Conservation (phyloP, 2,888 invertebrate species). For the Chironomus riparius region DNA sequence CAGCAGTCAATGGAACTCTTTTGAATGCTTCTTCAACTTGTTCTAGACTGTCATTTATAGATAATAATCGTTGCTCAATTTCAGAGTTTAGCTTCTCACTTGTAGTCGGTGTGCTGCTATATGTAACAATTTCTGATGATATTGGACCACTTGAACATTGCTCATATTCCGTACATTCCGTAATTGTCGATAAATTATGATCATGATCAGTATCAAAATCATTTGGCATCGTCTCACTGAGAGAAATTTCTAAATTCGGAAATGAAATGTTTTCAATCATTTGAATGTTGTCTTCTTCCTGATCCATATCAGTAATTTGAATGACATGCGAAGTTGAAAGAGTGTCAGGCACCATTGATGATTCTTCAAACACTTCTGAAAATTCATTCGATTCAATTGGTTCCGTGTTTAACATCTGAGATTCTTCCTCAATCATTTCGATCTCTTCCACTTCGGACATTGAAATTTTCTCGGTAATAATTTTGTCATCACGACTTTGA, state of each 20-base stretch:
- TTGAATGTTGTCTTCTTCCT: conserved; percentile 29
- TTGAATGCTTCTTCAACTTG: conserved; percentile 31
- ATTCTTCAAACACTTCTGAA: neutral
- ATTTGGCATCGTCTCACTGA: neutral
- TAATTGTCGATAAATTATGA: conserved; percentile 6
- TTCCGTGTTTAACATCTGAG: neutral
- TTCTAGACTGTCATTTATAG: conserved; percentile 32
- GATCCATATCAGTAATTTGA: conserved; percentile 14
- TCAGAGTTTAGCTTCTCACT: conserved; percentile 27
- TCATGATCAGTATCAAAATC: neutral
- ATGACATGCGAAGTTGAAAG: neutral
- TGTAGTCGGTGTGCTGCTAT: neutral
- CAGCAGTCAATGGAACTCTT: conserved; percentile 17
- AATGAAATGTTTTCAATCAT: conserved; percentile 35
- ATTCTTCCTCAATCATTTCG: neutral
- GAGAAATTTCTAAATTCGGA: conserved; percentile 33
- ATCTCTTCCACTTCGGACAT: neutral
- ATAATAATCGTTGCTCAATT: conserved; percentile 32
- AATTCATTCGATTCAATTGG: conserved; percentile 4
- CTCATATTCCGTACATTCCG: conserved; percentile 8
- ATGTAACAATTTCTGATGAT: conserved; percentile 1
- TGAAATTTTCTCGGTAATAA: no score
- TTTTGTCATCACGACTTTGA: no score
- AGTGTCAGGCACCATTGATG: no score
- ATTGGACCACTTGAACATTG: conserved; percentile 2